Percentiles rank a stretch among this genome's conserved stretches.
Conservation (phyloP, 2,113 vertebrate species). For the Antechinus flavipes region DNA sequence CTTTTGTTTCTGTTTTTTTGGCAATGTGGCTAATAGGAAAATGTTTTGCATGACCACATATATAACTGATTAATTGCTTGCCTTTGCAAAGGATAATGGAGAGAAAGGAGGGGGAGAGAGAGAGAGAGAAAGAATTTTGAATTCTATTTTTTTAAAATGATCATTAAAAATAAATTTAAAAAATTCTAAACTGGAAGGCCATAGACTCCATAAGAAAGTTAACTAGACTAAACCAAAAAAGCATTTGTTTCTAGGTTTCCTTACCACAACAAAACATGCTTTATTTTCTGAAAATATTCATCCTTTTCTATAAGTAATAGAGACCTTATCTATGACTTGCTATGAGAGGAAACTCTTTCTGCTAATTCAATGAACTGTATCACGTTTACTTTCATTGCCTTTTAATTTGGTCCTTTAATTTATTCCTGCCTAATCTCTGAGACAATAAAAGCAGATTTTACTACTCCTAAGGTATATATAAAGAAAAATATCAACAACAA, state of each 20-base stretch:
- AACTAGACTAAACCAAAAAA: not conserved
- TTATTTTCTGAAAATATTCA: slow-evolving; percentile 19
- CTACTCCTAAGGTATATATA: not conserved
- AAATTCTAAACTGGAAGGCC: not conserved
- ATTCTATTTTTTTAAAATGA: not conserved
- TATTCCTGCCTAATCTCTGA: not conserved
- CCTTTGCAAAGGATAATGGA: not conserved
- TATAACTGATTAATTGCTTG: not conserved
- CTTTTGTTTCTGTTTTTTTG: not conserved
- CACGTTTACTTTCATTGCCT: not conserved
- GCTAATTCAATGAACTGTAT: not conserved
- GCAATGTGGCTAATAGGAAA: not conserved
- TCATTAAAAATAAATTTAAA: not conserved
- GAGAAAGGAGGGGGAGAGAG: too few relatives aligned
- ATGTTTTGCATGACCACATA: not conserved
- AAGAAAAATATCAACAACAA: not conserved
- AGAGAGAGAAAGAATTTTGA: not conserved
- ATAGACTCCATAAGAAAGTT: not conserved
- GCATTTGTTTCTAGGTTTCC: not conserved
- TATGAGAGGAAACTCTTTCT: not conserved
- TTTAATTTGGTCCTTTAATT: not conserved
- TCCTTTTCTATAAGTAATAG: not conserved
- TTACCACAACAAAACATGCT: slow-evolving; percentile 17
- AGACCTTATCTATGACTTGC: not conserved
- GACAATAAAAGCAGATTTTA: not conserved